phyloP scores from a whole-genome alignment of 2,797 vertebrate species.

The Alcedo quadribrachys region DNA sequence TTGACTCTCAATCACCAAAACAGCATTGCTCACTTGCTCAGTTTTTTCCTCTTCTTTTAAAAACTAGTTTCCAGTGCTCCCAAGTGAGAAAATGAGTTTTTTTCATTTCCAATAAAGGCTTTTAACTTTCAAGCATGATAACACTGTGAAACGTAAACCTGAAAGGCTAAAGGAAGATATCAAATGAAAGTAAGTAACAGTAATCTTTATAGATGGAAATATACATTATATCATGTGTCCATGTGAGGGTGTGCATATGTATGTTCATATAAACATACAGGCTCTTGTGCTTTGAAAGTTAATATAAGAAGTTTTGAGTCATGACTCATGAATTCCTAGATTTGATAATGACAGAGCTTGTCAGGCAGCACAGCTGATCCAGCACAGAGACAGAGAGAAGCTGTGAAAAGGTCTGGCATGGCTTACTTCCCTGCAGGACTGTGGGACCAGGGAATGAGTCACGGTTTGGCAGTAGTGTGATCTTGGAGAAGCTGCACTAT shows the following conservation, averaged over 20 bases:
- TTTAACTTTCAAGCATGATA: not conserved
- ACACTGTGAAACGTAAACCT: not conserved
- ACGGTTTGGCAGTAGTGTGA: not conserved
- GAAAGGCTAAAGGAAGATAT: not conserved
- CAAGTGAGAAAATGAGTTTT: not conserved
- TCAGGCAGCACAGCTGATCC: constrained; percentile 38
- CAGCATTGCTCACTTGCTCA: not conserved
- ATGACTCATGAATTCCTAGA: constrained; percentile 16
- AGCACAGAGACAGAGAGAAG: not conserved
- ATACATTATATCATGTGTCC: not conserved
- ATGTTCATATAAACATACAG: not conserved
- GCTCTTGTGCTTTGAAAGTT: not conserved
- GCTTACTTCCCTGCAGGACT: not conserved
- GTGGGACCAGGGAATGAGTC: not conserved
- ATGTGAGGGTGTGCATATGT: not conserved
- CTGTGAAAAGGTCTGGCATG: constrained; percentile 31
- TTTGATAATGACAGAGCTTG: constrained; percentile 5
- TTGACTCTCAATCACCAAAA: not conserved
- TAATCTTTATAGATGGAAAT: not conserved
- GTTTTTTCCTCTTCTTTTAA: not conserved
- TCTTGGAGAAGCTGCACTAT: not conserved
- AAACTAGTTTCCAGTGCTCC: not conserved
- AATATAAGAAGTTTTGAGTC: not conserved
- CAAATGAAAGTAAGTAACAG: not conserved
- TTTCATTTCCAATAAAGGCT: not conserved